Conservation (phyloP, 2,888 invertebrate genomes). For the Callyntrura guangdongensis region DNA sequence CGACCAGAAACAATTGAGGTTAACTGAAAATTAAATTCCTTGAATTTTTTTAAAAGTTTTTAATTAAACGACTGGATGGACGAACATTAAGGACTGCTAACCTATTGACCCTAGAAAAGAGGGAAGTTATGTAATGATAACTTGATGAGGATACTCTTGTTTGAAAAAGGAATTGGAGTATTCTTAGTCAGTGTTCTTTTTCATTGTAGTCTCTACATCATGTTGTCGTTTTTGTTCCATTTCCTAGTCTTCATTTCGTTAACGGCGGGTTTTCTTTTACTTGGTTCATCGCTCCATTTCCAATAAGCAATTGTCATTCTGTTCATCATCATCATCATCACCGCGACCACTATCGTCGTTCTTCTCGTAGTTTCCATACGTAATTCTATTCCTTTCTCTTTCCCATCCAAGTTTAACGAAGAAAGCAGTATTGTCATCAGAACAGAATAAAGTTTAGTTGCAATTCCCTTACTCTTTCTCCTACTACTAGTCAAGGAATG, state of each 20-base stretch:
- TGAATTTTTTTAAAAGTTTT: too few relatives aligned
- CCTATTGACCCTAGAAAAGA: background rate
- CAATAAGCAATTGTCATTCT: slow-evolving; percentile 19
- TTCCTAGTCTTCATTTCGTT: background rate
- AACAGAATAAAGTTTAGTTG: slow-evolving; percentile 1
- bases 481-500: background rate
- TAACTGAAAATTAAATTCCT: too few relatives aligned
- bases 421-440: slow-evolving; percentile 15
- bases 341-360: background rate
- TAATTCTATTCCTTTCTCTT: background rate
- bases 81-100: background rate
- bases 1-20: too few relatives aligned
- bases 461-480: background rate
- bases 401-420: background rate
- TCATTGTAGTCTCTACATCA: background rate
- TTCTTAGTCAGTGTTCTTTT: background rate
- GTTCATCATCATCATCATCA: background rate
- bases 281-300: slow-evolving; percentile 2
- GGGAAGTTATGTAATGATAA: background rate
- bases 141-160: background rate
- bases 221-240: slow-evolving; percentile 34
- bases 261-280: background rate
- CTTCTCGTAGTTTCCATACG: slow-evolving; percentile 49
- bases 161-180: background rate
- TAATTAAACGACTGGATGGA: background rate